Conservation (phyloP, 2,113 vertebrate genomes). For the Aspidoscelis tigris region DNA sequence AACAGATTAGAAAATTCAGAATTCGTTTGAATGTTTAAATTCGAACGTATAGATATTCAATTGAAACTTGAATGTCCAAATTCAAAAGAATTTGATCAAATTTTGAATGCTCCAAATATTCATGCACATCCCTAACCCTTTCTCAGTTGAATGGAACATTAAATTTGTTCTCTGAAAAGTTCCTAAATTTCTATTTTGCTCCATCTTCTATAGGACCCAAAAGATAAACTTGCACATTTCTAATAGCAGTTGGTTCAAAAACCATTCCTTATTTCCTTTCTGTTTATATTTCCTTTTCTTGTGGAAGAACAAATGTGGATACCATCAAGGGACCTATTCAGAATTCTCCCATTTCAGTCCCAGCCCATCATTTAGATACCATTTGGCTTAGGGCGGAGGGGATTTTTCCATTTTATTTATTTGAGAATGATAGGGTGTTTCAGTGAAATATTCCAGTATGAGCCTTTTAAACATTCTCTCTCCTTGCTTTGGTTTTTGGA, state of each 20-base stretch:
- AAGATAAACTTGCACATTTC: not conserved
- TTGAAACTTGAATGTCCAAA: too few relatives aligned
- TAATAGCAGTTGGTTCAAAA: constrained; percentile 2
- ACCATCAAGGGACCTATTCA: not conserved
- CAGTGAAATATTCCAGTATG: constrained; percentile 5
- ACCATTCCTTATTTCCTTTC: not conserved
- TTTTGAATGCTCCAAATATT: too few relatives aligned
- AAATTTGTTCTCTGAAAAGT: not conserved
- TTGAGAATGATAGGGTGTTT: not conserved
- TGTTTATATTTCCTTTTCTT: constrained; percentile 23
- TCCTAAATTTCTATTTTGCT: not conserved
- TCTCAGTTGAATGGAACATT: not conserved
- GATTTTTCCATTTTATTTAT: constrained; percentile 9
- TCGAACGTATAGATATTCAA: too few relatives aligned
- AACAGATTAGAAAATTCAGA: too few relatives aligned
- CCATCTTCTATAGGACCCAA: not conserved
- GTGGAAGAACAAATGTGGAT: constrained; percentile 22
- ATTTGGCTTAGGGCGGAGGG: not conserved
- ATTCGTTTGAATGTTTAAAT: too few relatives aligned
- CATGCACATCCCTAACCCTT: too few relatives aligned
- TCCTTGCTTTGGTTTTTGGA: not conserved
- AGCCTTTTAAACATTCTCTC: constrained; percentile 5
- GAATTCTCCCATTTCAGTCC: not conserved
- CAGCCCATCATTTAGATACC: not conserved
- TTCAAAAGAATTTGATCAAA: too few relatives aligned